These are phyloP conservation scores for Macaca mulatta DNA, from an alignment of 2,113 vertebrate genomes.

Conservation along the genomic window DNA sequence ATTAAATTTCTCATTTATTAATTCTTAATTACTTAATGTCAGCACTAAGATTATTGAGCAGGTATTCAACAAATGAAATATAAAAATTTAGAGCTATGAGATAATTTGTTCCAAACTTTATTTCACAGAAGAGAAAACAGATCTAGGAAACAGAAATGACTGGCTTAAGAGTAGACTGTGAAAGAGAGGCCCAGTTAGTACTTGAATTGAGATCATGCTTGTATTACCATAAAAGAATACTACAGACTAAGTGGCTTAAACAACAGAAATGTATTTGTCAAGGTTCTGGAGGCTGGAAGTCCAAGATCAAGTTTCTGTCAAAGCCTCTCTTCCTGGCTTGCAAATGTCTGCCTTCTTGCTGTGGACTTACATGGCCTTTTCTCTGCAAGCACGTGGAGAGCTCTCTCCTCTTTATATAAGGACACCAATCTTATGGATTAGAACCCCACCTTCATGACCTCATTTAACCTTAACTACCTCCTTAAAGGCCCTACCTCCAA, in stretches of 20 bases:
- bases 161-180: neutral
- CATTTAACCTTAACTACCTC: neutral
- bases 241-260: neutral
- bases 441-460: neutral
- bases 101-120: neutral
- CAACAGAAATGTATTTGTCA: neutral
- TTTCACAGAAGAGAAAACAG: neutral
- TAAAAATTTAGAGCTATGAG: neutral
- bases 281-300: neutral
- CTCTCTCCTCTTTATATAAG: neutral
- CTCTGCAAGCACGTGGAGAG: neutral
- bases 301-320: neutral
- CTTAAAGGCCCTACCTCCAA: neutral
- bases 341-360: neutral
- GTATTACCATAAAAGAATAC: neutral
- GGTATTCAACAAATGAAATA: neutral
- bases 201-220: neutral
- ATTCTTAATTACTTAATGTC: neutral
- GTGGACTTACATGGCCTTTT: neutral
- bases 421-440: neutral
- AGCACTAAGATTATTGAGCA: constrained; percentile 1
- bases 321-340: neutral
- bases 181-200: neutral
- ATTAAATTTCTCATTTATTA: constrained; percentile 10
- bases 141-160: neutral